phyloP scores from a whole-genome alignment of 2,113 vertebrate species.

The Ctenodactylus gundi region DNA sequence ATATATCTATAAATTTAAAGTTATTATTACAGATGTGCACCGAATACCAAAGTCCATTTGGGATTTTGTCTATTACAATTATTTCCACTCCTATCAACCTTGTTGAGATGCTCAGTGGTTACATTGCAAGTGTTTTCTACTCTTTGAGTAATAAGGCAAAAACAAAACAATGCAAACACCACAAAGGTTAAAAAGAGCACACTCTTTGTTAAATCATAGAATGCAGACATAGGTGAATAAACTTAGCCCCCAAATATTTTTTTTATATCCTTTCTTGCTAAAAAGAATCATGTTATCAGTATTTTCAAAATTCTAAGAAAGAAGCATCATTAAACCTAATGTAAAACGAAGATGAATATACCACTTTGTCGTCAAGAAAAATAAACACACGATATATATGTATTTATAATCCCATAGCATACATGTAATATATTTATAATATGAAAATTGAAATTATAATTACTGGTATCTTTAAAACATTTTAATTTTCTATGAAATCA shows the following conservation, averaged over 20 bases:
- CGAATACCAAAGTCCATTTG: conserved; percentile 11
- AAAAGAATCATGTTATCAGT: background rate
- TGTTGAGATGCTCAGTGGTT: background rate
- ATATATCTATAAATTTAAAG: conserved; percentile 30
- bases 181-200: background rate
- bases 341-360: conserved; percentile 28
- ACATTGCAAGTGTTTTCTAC: background rate
- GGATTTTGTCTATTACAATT: conserved; percentile 22
- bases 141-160: background rate
- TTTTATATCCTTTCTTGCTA: background rate
- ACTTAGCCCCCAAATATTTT: background rate
- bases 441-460: conserved; percentile 4
- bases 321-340: background rate
- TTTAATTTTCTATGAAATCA: conserved; percentile 2
- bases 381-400: background rate
- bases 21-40: background rate
- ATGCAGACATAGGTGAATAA: background rate
- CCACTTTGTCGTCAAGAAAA: background rate
- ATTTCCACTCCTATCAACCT: background rate
- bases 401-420: background rate
- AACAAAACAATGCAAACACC: background rate
- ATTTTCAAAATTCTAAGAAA: conserved; percentile 1
- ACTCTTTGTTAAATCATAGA: conserved; percentile 16
- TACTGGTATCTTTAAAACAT: background rate
- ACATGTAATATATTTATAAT: background rate